These are phyloP conservation scores for Sebastes fasciatus DNA, from an alignment of 2,113 vertebrate genomes.

Conservation along the genomic window DNA sequence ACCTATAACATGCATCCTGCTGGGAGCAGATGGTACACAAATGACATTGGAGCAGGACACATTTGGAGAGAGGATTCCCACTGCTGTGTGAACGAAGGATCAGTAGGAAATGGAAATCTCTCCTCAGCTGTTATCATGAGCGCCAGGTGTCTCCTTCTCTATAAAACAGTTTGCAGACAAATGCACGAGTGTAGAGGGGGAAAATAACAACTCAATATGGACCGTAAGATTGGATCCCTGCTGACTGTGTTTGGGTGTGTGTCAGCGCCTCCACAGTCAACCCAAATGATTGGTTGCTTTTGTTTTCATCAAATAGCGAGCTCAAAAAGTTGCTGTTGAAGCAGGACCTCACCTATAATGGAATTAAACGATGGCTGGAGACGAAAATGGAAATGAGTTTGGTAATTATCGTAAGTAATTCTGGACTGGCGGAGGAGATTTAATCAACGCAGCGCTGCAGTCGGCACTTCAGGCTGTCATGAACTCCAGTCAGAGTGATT, in stretches of 20 bases:
- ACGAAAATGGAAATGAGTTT: constrained; percentile 42
- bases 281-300: background rate
- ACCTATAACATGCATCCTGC: constrained; percentile 22
- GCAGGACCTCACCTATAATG: constrained; percentile 9
- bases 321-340: background rate
- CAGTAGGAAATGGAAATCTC: constrained; percentile 30
- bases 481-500: constrained; percentile 49
- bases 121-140: constrained; percentile 27
- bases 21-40: constrained; percentile 55
- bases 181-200: background rate
- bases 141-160: constrained; percentile 31
- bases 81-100: constrained; percentile 39
- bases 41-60: constrained; percentile 9
- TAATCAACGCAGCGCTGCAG: constrained; percentile 40
- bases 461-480: constrained; percentile 27
- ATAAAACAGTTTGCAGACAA: constrained; percentile 2
- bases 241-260: constrained; percentile 3
- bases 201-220: background rate
- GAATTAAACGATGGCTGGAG: constrained; percentile 13
- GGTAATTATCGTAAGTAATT: constrained; percentile 54
- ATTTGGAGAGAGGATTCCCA: constrained; percentile 28
- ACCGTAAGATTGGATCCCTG: constrained; percentile 1
- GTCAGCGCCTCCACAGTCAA: constrained; percentile 9
- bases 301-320: background rate
- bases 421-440: constrained; percentile 25